Evolutionary conservation across 2,797 vertebrate genomes (phyloP), one percentile per base, ranked within the genome.

Genomic region (Pelobates cultripes): DNA sequence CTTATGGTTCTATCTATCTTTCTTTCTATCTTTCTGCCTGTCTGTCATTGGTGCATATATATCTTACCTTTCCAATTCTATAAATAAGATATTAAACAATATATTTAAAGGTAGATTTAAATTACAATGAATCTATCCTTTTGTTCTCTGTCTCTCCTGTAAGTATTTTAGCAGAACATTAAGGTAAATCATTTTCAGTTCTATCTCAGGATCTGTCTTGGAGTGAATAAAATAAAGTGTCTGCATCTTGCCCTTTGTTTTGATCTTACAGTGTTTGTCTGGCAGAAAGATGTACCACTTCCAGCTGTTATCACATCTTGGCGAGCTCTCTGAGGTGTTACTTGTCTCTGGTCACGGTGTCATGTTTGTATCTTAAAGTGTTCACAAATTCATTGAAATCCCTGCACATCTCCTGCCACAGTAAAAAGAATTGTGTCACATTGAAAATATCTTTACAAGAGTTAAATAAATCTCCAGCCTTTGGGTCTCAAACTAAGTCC

Each of bases 231-330:
- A 73, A 73, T 73, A 28, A 73, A 45, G 7, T 66, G 80, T 60
- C 57, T 81, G 69, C 68, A 55, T 70, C 53, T 73, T 81, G 79
- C 79, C 69, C 80, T 82, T 82, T 60, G 57, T 82, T 78, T 41
- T 78, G 76, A 78, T 83, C 81, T 78, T 74, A 73, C 47, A 41
- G 70, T 60, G 51, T 70, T 68, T 67, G 74, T 76, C 80, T 83
- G 81, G 75, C 81, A 78, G 81, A 70, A 74, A 74, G 70, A 78
- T 83, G 71, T 83, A 78, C 81, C 75, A 78, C 75, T 83, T 83
- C 69, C 64, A 74, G 71, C 70, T 78, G 81, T 83, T 83, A 78
- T 83, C 81, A 28, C 81, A 70, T 83, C 76, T 74, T 78, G 17
- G 64, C 64, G 14, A 71, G 63, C 81, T 83, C 70, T 83, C 71